Evolutionary conservation across 2,797 vertebrate species (phyloP).

Genomic region (Coreius guichenoti): DNA sequence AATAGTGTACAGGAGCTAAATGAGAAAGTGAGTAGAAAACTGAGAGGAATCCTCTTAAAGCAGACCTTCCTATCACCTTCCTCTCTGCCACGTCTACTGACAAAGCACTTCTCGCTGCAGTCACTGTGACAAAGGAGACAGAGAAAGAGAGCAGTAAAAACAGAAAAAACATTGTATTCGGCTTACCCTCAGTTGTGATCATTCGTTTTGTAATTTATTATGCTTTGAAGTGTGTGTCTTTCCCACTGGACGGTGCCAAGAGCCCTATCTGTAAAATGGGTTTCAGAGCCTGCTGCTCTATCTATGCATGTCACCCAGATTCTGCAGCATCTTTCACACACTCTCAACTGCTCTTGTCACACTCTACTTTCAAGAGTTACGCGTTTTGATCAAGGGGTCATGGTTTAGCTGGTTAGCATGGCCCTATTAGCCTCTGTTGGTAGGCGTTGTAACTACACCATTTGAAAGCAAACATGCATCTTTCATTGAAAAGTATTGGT

Average conservation of each 20-base stretch:
- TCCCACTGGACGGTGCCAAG: conserved; percentile 35
- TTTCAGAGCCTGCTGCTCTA: conserved; percentile 50
- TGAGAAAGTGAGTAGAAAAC: conserved; percentile 1
- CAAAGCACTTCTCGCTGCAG: conserved; percentile 67
- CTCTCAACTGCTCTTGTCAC: conserved; percentile 37
- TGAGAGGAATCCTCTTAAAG: conserved; percentile 63
- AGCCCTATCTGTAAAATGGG: conserved; percentile 59
- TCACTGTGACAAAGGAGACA: conserved; percentile 33
- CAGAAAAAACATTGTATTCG: conserved; percentile 54
- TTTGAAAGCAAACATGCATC: not conserved
- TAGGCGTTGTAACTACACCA: not conserved
- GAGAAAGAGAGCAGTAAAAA: conserved; percentile 7
- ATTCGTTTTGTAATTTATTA: conserved; percentile 66
- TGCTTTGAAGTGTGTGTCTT: conserved; percentile 45
- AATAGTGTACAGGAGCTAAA: conserved; percentile 15
- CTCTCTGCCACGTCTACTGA: conserved; percentile 71
- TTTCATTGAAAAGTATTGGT: not conserved
- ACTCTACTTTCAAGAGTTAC: conserved; percentile 14
- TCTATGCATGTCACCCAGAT: conserved; percentile 54
- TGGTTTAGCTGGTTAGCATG: not conserved
- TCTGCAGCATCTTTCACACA: not conserved
- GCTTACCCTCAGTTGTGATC: conserved; percentile 61
- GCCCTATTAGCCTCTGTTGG: not conserved
- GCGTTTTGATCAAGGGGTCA: not conserved
- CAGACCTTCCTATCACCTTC: conserved; percentile 72